Evolutionary conservation across 2,888 invertebrate genomes (phyloP).

Genomic region (Plusia festucae): DNA sequence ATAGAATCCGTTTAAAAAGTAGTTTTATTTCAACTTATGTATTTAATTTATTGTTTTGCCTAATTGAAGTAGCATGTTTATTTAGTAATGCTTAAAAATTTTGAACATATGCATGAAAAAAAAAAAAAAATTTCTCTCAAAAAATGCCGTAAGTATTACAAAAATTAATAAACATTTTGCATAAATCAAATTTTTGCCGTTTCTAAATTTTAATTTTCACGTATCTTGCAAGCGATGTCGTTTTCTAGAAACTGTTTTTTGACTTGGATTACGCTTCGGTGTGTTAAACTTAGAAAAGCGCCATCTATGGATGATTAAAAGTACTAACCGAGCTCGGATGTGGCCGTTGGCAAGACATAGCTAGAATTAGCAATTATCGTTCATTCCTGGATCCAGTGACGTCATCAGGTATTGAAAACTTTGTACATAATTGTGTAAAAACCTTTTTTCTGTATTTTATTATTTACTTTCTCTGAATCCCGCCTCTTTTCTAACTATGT

Average conservation of each 20-base stretch:
- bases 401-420: slow-evolving; percentile 74
- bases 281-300: slow-evolving; percentile 64
- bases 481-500: slow-evolving; percentile 86
- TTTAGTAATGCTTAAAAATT: slow-evolving; percentile 14
- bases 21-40: too few relatives aligned
- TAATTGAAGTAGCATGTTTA: slow-evolving; percentile 32
- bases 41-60: slow-evolving; percentile 12
- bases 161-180: not conserved
- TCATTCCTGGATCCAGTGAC: slow-evolving; percentile 65
- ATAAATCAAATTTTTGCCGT: too few relatives aligned
- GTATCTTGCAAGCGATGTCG: slow-evolving; percentile 3
- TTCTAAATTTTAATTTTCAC: too few relatives aligned
- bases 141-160: slow-evolving; percentile 40
- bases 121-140: not conserved
- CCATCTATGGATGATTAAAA: slow-evolving; percentile 60
- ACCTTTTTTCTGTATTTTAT: slow-evolving; percentile 65
- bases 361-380: slow-evolving; percentile 62
- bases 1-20: too few relatives aligned
- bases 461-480: slow-evolving; percentile 64
- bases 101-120: slow-evolving; percentile 43
- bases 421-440: slow-evolving; percentile 58
- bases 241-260: slow-evolving; percentile 41
- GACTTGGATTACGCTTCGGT: slow-evolving; percentile 68
- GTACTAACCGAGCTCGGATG: slow-evolving; percentile 86
- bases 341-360: slow-evolving; percentile 89